These are phyloP conservation scores for Orthosia incerta DNA, from an alignment of 2,888 invertebrate genomes.

Conservation along the genomic window DNA sequence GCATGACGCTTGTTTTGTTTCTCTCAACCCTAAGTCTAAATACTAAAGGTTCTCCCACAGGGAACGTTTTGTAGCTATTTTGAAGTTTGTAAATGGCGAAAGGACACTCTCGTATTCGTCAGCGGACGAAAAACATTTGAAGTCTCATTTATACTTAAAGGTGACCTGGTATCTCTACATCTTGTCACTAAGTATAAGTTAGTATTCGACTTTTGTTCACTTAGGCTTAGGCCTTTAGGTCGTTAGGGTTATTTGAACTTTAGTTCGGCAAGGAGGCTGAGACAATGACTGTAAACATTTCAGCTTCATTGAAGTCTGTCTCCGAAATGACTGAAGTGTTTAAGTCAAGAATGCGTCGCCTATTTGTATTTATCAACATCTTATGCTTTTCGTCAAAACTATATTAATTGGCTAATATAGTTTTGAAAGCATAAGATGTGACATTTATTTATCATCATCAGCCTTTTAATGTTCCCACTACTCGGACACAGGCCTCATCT, in stretches of 20 bases:
- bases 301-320: constrained; percentile 4
- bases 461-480: no score
- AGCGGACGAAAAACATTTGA: constrained; percentile 6
- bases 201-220: constrained; percentile 26
- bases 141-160: not conserved
- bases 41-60: not conserved
- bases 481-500: no score
- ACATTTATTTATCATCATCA: no score
- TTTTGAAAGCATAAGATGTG: no score
- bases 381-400: not conserved
- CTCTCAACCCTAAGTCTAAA: not conserved
- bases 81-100: not conserved
- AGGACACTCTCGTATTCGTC: not conserved
- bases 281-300: constrained; percentile 41
- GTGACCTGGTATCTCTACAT: not conserved
- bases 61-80: not conserved
- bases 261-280: constrained; percentile 19
- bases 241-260: constrained; percentile 45
- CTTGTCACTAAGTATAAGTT: constrained; percentile 11
- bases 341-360: constrained; percentile 1
- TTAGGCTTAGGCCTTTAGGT: constrained; percentile 23
- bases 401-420: no score
- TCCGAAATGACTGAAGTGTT: constrained; percentile 1
- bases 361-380: constrained; percentile 26
- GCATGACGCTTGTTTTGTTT: not conserved